Conservation (phyloP, 1,140 invertebrate species). For the Solen grandis region DNA sequence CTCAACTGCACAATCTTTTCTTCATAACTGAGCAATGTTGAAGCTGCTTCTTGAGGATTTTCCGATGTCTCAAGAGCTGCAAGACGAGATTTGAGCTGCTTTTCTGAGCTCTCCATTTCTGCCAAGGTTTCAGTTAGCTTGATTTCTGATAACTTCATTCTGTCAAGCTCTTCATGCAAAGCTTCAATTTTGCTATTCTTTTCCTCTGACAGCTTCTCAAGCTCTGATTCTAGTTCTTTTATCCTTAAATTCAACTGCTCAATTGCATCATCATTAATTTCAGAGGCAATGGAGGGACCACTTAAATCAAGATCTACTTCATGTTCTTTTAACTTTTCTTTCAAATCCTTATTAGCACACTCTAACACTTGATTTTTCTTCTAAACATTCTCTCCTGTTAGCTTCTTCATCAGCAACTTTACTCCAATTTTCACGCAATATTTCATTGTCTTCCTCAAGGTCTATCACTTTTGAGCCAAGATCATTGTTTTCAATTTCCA, state of each 20-base stretch:
- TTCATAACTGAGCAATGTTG: slow-evolving; percentile 68
- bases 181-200: slow-evolving; percentile 71
- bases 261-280: slow-evolving; percentile 50
- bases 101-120: slow-evolving; percentile 70
- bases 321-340: slow-evolving; percentile 67
- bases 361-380: slow-evolving; percentile 75
- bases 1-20: slow-evolving; percentile 69
- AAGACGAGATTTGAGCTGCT: slow-evolving; percentile 66
- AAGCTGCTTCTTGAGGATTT: slow-evolving; percentile 13
- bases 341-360: slow-evolving; percentile 68
- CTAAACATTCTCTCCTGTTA: slow-evolving; percentile 67
- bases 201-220: slow-evolving; percentile 65
- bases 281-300: slow-evolving; percentile 66
- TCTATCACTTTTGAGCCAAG: slow-evolving; percentile 67
- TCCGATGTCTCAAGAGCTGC: slow-evolving; percentile 63
- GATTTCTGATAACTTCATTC: slow-evolving; percentile 70
- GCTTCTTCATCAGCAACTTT: slow-evolving; percentile 73
- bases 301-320: slow-evolving; percentile 61
- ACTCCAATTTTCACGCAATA: slow-evolving; percentile 74
- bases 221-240: slow-evolving; percentile 64
- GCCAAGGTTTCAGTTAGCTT: slow-evolving; percentile 73
- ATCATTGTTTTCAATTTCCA: slow-evolving; percentile 68
- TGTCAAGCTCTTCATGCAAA: slow-evolving; percentile 69
- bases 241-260: slow-evolving; percentile 53
- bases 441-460: slow-evolving; percentile 75